Conservation (phyloP, 2,888 invertebrate genomes). For the Allolobophora icterica region DNA sequence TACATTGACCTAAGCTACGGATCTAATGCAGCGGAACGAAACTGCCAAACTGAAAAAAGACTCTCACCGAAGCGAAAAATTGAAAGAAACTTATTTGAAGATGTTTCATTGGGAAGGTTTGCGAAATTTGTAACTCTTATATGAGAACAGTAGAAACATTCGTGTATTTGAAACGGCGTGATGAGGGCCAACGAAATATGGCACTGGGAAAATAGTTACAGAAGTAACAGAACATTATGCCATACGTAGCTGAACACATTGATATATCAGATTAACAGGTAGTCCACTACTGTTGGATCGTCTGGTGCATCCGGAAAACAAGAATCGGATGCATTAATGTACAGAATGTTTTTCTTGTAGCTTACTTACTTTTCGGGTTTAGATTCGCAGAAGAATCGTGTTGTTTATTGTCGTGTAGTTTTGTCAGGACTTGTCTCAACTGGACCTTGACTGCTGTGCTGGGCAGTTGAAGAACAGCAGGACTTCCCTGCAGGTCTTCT, state of each 20-base stretch:
- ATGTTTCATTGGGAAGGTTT: not conserved
- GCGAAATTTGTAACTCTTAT: not conserved
- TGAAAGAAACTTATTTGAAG: not conserved
- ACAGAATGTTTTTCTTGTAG: no score
- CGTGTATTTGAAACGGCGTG: not conserved
- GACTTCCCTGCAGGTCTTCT: not conserved
- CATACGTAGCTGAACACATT: no score
- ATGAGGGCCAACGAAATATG: not conserved
- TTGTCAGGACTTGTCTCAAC: not conserved
- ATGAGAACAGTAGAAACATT: no score
- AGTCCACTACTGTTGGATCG: no score
- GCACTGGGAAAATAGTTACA: not conserved
- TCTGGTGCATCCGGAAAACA: no score
- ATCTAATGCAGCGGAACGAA: not conserved
- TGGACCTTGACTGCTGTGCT: not conserved
- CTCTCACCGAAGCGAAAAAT: not conserved
- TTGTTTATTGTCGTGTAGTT: not conserved
- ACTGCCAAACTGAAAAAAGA: not conserved
- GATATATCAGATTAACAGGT: no score
- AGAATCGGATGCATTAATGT: no score
- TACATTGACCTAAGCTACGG: not conserved
- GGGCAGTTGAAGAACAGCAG: not conserved
- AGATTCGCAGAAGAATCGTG: not conserved
- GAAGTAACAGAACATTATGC: not conserved
- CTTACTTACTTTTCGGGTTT: not conserved